Conservation (phyloP, 2,888 invertebrate genomes). For the Dugesia japonica region DNA sequence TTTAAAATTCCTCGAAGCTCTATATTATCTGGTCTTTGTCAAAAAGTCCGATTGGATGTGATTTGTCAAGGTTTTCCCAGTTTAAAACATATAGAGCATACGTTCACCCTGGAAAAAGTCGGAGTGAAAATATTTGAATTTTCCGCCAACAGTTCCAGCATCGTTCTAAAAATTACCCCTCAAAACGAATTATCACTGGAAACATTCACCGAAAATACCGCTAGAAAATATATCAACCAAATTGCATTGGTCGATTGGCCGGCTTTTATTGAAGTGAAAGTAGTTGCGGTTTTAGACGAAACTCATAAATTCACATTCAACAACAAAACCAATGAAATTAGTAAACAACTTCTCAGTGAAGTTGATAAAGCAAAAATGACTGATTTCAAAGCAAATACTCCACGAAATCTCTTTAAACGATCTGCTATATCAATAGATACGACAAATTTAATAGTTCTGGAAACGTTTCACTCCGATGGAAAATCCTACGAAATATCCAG, state of each 20-base stretch:
- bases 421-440: background rate
- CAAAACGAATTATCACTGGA: background rate
- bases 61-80: constrained; percentile 82
- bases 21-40: constrained; percentile 55
- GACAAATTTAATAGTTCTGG: background rate
- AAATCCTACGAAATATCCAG: background rate
- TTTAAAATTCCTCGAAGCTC: constrained; percentile 39
- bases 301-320: background rate
- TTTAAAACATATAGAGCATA: constrained; percentile 65
- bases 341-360: background rate
- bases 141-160: constrained; percentile 63
- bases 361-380: background rate
- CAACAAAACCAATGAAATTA: background rate
- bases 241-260: constrained; percentile 26
- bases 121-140: constrained; percentile 76
- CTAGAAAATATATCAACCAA: background rate
- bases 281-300: constrained; percentile 14
- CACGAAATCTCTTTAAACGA: background rate
- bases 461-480: background rate
- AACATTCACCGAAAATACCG: background rate
- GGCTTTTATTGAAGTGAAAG: constrained; percentile 22
- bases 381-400: background rate
- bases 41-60: constrained; percentile 56
- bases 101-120: constrained; percentile 57
- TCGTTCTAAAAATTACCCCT: constrained; percentile 55